Base-by-base conservation (phyloP, 2,797 vertebrate genomes). In the Todus mexicanus region DNA sequence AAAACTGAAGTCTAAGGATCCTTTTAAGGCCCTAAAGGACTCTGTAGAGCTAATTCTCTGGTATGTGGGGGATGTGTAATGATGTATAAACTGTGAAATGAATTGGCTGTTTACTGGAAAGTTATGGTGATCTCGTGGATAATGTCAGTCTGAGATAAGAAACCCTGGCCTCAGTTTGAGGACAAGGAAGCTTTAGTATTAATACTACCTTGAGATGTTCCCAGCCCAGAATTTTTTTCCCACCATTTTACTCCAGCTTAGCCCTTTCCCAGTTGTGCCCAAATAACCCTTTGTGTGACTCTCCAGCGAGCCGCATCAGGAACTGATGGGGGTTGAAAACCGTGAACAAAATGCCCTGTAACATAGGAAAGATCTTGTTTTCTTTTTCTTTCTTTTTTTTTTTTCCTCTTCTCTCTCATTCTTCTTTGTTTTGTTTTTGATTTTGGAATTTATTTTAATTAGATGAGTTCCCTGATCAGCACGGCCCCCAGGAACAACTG, bases 1-100 rank as follows among this genome's bases (percentile, higher is more conserved):
- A 89, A 87, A 93, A 73, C 51, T 68, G 64, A 88, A 78, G 45
- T 57, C 27, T 81, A 47, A 81, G 68, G 31, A 71, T 70, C 64
- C 56, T 94, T 95, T 87, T 73, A 85, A 85, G 66, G 61, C 33
- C 70, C 51, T 85, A 50, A 89, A 87, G 40, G 22, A 81, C n/a
- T 29, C 66, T 47, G 56, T 78, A 64, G 45, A 73, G n/a, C 29
- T 78, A 42, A 64, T 87, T 76, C 40, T 76, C 12, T 84, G 70
- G 17, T 90, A 60, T 21, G 18, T 47, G 74, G 48, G 25, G n/a
- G 48, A 59, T 72, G 37, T 45, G 50, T 35, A 75, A 63, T 9
- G 27, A 66, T 81, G 40, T 59, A 45, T 53, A 83, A 94, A 87
- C 86, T 89, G 71, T 93, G 76, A 80, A 95, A 89, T 76, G 19